Conservation (phyloP, 2,113 vertebrate species). For the Bufo gargarizans region DNA sequence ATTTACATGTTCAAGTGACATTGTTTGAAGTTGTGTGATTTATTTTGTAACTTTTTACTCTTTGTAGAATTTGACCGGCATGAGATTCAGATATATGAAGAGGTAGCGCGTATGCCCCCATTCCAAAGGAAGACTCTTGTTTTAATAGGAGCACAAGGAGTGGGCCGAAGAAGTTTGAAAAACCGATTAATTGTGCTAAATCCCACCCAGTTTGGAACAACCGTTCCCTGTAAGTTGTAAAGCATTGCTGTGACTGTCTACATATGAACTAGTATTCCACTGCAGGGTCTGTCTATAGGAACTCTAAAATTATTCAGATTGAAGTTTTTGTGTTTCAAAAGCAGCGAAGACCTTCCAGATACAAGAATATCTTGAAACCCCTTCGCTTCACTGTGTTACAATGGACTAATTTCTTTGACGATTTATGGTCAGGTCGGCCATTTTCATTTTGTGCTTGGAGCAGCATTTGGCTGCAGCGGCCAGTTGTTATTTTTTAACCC, state of each 20-base stretch:
- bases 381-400: too few relatives aligned
- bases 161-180: conserved; percentile 94
- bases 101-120: conserved; percentile 95
- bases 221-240: conserved; percentile 90
- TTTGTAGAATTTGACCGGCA: conserved; percentile 94
- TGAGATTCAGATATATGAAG: conserved; percentile 97
- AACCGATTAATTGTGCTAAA: conserved; percentile 94
- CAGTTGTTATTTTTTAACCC: too few relatives aligned
- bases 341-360: too few relatives aligned
- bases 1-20: too few relatives aligned
- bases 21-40: conserved; percentile 35
- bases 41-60: conserved; percentile 40
- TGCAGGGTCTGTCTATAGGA: background rate
- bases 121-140: conserved; percentile 97
- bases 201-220: conserved; percentile 90
- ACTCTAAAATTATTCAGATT: too few relatives aligned
- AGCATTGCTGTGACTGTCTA: background rate
- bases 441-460: too few relatives aligned
- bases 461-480: too few relatives aligned
- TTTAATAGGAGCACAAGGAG: conserved; percentile 96
- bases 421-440: too few relatives aligned
- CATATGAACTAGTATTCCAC: background rate
- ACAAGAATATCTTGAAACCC: too few relatives aligned
- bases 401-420: too few relatives aligned
- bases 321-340: too few relatives aligned